Percentiles rank a stretch among this genome's conserved stretches.
These are phyloP conservation scores for Emydocephalus ijimae DNA, from an alignment of 2,113 vertebrate species.

Conservation along the genomic window DNA sequence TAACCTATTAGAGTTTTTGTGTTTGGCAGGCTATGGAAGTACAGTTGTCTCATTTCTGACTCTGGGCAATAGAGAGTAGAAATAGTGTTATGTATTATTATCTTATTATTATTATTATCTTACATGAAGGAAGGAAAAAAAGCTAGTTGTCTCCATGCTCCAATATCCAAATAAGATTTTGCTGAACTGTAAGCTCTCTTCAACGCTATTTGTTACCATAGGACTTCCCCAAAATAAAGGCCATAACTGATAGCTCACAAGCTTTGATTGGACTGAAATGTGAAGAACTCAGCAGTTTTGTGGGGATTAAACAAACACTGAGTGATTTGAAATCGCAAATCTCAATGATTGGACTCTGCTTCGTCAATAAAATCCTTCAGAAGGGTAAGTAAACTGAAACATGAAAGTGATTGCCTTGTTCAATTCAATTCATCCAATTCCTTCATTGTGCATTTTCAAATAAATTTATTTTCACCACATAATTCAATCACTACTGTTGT, in stretches of 20 bases:
- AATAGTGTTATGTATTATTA: background rate
- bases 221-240: conserved; percentile 38
- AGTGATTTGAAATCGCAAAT: conserved; percentile 24
- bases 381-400: conserved; percentile 42
- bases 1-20: background rate
- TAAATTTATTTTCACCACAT: background rate
- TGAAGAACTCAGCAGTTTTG: conserved; percentile 25
- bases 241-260: background rate
- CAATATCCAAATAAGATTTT: background rate
- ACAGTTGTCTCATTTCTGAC: background rate
- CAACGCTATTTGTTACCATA: background rate
- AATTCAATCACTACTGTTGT: too few species aligned
- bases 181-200: background rate
- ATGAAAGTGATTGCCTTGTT: background rate
- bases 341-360: conserved; percentile 16
- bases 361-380: conserved; percentile 44
- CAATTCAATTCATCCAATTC: too few species aligned
- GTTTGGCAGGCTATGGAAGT: background rate
- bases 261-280: conserved; percentile 29
- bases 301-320: conserved; percentile 25
- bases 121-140: background rate
- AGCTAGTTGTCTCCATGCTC: background rate
- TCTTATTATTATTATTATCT: too few species aligned
- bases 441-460: background rate
- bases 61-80: background rate